phyloP scores from a whole-genome alignment of 2,888 invertebrate species.

The Leucania comma region DNA sequence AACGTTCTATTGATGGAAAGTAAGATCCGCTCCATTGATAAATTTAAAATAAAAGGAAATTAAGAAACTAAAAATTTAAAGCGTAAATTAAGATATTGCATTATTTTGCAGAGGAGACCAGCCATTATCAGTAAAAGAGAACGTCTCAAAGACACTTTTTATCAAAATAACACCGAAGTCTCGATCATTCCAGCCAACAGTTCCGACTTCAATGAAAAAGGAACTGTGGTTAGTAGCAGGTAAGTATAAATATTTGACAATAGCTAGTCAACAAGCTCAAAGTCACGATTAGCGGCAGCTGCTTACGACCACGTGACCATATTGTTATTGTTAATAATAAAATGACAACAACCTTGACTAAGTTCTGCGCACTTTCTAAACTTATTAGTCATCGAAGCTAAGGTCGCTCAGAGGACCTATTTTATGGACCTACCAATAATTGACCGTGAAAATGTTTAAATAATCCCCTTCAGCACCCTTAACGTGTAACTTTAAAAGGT shows the following conservation, averaged over 20 bases:
- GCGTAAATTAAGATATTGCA: too few relatives aligned
- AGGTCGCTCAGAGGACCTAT: conserved; percentile 28
- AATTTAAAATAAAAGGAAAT: too few relatives aligned
- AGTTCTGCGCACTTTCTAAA: conserved; percentile 51
- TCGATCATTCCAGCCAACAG: neutral
- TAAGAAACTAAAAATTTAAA: too few relatives aligned
- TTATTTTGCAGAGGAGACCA: too few relatives aligned
- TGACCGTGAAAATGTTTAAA: neutral
- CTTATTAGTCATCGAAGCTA: conserved; percentile 24
- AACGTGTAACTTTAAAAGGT: neutral
- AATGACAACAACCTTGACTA: conserved; percentile 48
- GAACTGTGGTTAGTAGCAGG: neutral
- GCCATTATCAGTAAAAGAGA: too few relatives aligned
- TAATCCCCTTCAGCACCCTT: neutral
- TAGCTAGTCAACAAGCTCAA: conserved; percentile 13
- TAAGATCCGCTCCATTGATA: neutral
- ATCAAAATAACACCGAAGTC: neutral
- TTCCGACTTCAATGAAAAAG: neutral
- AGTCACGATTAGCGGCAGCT: conserved; percentile 43
- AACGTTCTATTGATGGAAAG: neutral
- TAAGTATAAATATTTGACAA: conserved; percentile 11
- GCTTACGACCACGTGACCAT: conserved; percentile 38
- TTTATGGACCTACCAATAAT: neutral
- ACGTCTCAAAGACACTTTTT: neutral
- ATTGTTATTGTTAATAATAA: conserved; percentile 37